Percentiles rank a stretch among this genome's conserved stretches.
Conservation (phyloP, 2,113 vertebrate genomes). For the Mormoops blainvillei region DNA sequence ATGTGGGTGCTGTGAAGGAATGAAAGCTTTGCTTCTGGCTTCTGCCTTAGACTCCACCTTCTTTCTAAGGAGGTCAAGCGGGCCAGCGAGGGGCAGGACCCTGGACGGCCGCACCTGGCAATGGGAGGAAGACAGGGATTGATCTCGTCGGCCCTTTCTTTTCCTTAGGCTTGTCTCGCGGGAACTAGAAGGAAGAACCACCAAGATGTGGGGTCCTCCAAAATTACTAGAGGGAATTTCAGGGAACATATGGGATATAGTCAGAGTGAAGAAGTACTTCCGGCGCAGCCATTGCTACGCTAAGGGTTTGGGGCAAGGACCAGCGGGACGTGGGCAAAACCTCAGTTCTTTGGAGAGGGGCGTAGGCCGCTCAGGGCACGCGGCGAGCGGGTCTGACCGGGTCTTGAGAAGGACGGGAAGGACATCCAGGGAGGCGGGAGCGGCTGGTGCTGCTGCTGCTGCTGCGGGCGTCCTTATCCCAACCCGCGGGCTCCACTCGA, state of each 20-base stretch:
- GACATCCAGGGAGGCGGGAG: fast-evolving
- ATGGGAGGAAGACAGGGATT: too few species aligned
- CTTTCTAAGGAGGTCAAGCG: fast-evolving
- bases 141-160: fast-evolving
- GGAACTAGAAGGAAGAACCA: background rate
- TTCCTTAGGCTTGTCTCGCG: background rate
- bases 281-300: background rate
- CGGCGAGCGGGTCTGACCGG: background rate
- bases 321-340: fast-evolving
- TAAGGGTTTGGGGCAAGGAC: background rate
- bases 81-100: fast-evolving
- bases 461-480: background rate
- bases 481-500: fast-evolving
- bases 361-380: fast-evolving
- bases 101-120: too few species aligned
- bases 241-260: fast-evolving
- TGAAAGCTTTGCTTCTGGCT: background rate
- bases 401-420: background rate
- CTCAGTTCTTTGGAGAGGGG: background rate
- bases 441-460: background rate
- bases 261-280: background rate
- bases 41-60: background rate
- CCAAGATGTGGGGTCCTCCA: background rate
- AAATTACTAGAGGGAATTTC: background rate
- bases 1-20: background rate